Percentiles rank a stretch among this genome's conserved stretches.
These are phyloP conservation scores for Stenoptilia bipunctidactyla DNA, from an alignment of 2,888 invertebrate species.

Conservation along the genomic window DNA sequence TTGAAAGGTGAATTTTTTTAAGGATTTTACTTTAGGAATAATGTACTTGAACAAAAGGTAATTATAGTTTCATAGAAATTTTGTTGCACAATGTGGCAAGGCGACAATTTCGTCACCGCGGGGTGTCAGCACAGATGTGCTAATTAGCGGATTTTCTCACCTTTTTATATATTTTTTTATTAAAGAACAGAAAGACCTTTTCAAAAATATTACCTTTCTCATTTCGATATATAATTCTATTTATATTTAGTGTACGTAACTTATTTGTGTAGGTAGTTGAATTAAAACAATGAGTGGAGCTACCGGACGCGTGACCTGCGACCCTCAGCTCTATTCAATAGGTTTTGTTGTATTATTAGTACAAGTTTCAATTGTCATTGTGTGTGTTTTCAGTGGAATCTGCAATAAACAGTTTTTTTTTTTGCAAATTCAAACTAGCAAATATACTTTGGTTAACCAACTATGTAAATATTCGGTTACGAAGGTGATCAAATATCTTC, in stretches of 20 bases:
- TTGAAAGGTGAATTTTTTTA: conserved; percentile 29
- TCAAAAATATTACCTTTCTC: too few species aligned
- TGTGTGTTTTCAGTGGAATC: too few species aligned
- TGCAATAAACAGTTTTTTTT: too few species aligned
- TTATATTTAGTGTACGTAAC: not conserved
- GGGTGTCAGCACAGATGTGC: conserved; percentile 32
- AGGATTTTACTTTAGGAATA: conserved; percentile 41
- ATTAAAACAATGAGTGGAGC: not conserved
- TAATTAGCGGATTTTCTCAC: conserved; percentile 68
- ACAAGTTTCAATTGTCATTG: too few species aligned
- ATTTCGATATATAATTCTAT: too few species aligned
- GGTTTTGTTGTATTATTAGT: too few species aligned
- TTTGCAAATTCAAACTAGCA: too few species aligned
- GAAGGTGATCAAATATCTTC: too few species aligned
- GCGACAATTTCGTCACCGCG: conserved; percentile 16
- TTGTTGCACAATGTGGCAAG: conserved; percentile 8
- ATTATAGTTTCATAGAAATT: conserved; percentile 50
- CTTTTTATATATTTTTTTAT: conserved; percentile 47
- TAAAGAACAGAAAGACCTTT: conserved; percentile 22
- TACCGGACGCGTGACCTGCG: conserved; percentile 10
- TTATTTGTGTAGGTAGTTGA: not conserved
- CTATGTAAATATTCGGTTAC: too few species aligned
- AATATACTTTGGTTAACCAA: too few species aligned
- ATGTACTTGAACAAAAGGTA: conserved; percentile 56
- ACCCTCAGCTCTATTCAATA: not conserved